Evolutionary conservation across 2,888 invertebrate species (phyloP).

Genomic region (Strigamia maritima): DNA sequence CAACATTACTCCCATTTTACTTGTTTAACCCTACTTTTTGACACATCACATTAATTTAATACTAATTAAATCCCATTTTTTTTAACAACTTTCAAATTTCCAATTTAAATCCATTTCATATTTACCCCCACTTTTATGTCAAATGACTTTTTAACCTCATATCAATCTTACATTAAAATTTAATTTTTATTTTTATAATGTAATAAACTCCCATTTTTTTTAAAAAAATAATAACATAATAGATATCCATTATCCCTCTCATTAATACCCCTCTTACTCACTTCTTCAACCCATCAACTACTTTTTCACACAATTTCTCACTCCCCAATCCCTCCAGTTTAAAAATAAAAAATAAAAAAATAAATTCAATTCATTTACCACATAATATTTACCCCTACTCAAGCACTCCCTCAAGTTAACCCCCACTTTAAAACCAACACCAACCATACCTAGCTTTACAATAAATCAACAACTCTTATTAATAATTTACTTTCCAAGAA

Average conservation of each 20-base stretch:
- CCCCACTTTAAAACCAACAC: neutral
- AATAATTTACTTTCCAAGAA: neutral
- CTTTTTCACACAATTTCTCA: neutral
- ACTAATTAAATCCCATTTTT: no score
- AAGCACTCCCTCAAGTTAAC: neutral
- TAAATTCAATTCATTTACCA: neutral
- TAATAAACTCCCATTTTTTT: neutral
- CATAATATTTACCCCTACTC: neutral
- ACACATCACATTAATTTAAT: no score
- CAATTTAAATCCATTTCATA: no score
- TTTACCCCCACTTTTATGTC: no score
- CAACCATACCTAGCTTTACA: neutral
- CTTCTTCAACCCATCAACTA: neutral
- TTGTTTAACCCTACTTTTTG: no score
- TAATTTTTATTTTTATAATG: neutral
- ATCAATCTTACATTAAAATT: neutral
- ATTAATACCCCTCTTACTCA: neutral
- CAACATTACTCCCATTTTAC: no score
- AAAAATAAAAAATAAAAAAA: neutral
- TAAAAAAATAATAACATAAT: no score
- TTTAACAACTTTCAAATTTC: no score
- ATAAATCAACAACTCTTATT: constrained; percentile 1
- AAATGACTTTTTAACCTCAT: no score
- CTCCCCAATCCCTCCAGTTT: neutral
- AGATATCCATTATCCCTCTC: neutral